phyloP scores from a whole-genome alignment of 2,113 vertebrate species.

The Thamnaconus septentrionalis region DNA sequence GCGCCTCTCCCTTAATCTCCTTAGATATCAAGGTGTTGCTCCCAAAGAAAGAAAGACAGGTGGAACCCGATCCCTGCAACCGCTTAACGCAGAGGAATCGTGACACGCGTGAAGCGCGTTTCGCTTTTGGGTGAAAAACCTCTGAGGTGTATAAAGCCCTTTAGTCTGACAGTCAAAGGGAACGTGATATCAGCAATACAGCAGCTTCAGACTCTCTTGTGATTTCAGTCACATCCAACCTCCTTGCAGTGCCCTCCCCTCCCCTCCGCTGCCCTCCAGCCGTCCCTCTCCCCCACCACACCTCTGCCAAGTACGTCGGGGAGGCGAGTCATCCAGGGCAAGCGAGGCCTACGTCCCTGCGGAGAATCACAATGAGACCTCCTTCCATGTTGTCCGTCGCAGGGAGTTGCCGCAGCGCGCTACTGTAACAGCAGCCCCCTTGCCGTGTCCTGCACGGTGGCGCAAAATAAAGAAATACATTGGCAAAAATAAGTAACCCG shows the following conservation, averaged over 20 bases:
- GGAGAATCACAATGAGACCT: constrained; percentile 75
- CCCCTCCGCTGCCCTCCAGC: background rate
- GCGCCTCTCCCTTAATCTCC: constrained; percentile 27
- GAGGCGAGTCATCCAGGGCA: constrained; percentile 62
- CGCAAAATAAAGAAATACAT: no score
- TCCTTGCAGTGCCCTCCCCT: constrained; percentile 51
- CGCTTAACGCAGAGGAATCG: background rate
- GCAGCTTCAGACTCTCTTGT: constrained; percentile 63
- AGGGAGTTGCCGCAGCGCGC: constrained; percentile 34
- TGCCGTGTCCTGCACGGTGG: no score
- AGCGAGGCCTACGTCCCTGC: constrained; percentile 59
- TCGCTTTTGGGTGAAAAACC: constrained; percentile 27
- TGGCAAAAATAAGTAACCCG: background rate
- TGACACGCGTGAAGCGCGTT: constrained; percentile 8
- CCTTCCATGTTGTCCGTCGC: constrained; percentile 46
- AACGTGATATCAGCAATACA: constrained; percentile 62
- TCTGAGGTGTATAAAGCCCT: constrained; percentile 30
- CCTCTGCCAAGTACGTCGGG: constrained; percentile 72
- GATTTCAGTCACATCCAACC: constrained; percentile 75
- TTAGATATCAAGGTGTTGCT: constrained; percentile 40
- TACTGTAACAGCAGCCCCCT: constrained; percentile 27
- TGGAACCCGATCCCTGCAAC: constrained; percentile 29
- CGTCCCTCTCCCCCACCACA: constrained; percentile 42
- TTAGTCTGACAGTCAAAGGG: constrained; percentile 38
- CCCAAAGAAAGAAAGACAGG: constrained; percentile 6